Conservation (phyloP, 2,888 invertebrate genomes). For the Dryobota labecula region DNA sequence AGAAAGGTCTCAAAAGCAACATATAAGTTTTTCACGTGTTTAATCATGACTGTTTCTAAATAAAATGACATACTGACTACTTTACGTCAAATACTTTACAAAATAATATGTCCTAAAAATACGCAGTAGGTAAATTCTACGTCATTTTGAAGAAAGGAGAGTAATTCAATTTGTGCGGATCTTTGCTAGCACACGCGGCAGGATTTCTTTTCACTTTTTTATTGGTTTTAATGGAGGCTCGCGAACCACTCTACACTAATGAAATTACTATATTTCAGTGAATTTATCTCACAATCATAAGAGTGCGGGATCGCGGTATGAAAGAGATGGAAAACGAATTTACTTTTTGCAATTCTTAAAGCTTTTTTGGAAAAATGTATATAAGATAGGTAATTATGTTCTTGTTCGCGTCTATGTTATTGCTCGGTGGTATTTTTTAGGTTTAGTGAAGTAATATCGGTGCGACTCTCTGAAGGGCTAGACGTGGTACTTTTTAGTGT, state of each 20-base stretch:
- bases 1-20: no score
- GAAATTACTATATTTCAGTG: slow-evolving; percentile 45
- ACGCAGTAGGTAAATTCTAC: neutral
- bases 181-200: slow-evolving; percentile 20
- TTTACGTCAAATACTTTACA: slow-evolving; percentile 14
- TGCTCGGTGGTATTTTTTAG: neutral
- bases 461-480: slow-evolving; percentile 2
- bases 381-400: neutral
- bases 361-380: slow-evolving; percentile 1
- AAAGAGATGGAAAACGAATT: slow-evolving; percentile 19
- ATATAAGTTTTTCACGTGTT: no score
- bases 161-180: slow-evolving; percentile 43
- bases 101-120: slow-evolving; percentile 13
- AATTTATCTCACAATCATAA: slow-evolving; percentile 31
- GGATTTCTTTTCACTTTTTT: slow-evolving; percentile 25
- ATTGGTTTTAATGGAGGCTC: slow-evolving; percentile 40
- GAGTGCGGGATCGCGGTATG: slow-evolving; percentile 9
- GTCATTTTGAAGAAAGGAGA: slow-evolving; percentile 20
- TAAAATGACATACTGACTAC: no score
- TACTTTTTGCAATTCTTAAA: slow-evolving; percentile 27
- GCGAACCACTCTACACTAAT: slow-evolving; percentile 44
- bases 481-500: neutral
- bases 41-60: no score
- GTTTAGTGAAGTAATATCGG: slow-evolving; percentile 20
- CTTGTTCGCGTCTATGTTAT: neutral